phyloP scores from a whole-genome alignment of 1,140 invertebrate genomes.

The Matsumurasca onukii region DNA sequence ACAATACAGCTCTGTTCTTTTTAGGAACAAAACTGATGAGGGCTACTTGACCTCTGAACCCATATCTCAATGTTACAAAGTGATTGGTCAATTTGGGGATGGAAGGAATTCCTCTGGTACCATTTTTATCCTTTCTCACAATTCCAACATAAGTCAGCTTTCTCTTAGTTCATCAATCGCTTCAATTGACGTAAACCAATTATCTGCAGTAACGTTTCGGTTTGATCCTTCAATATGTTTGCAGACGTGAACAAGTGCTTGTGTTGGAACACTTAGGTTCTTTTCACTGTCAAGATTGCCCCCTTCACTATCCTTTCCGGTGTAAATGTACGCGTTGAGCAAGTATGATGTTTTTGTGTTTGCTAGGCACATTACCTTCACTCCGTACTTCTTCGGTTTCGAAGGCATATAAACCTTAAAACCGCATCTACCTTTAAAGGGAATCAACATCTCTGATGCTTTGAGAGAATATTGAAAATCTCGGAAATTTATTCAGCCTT shows the following conservation, averaged over 20 bases:
- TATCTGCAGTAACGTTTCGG: not conserved
- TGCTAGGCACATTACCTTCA: conserved; percentile 32
- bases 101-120: not conserved
- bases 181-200: not conserved
- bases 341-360: conserved; percentile 40
- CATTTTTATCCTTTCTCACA: not conserved
- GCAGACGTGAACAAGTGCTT: not conserved
- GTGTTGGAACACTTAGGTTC: not conserved
- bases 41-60: not conserved
- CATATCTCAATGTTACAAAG: not conserved
- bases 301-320: conserved; percentile 25
- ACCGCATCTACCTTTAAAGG: conserved; percentile 43
- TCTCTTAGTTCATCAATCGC: not conserved
- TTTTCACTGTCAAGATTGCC: not conserved
- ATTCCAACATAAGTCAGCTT: not conserved
- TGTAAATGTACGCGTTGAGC: conserved; percentile 42
- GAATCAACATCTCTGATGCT: conserved; percentile 1
- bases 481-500: conserved; percentile 18
- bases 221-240: not conserved
- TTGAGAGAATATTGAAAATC: conserved; percentile 3
- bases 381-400: conserved; percentile 51
- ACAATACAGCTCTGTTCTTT: not conserved
- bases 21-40: not conserved
- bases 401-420: conserved; percentile 51
- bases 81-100: not conserved